Percentiles rank a stretch among this genome's conserved stretches.
These are phyloP conservation scores for Pammene aurita DNA, from an alignment of 2,888 invertebrate genomes.

Conservation along the genomic window DNA sequence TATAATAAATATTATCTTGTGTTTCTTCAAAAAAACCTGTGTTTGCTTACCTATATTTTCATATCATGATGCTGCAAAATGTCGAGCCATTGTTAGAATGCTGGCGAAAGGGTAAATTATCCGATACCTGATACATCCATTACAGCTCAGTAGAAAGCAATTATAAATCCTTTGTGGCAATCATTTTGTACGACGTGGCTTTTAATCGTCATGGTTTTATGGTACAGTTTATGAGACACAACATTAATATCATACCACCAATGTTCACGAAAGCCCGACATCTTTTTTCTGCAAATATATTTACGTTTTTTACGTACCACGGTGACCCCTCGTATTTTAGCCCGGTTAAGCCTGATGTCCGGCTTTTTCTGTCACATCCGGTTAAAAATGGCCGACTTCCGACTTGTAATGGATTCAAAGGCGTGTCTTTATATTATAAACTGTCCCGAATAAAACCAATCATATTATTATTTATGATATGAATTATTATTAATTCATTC, in stretches of 20 bases:
- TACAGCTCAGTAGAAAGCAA: constrained; percentile 25
- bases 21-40: neutral
- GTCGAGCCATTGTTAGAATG: neutral
- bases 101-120: constrained; percentile 17
- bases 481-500: too few relatives aligned
- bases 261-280: constrained; percentile 4
- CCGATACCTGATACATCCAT: constrained; percentile 24
- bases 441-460: neutral
- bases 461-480: neutral
- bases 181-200: constrained; percentile 1
- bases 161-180: constrained; percentile 32
- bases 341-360: constrained; percentile 38
- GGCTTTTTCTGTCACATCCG: constrained; percentile 34
- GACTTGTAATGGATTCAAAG: constrained; percentile 18
- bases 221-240: neutral
- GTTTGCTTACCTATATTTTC: neutral
- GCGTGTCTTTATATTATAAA: neutral
- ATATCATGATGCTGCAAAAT: constrained; percentile 9
- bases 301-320: constrained; percentile 5
- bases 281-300: constrained; percentile 26
- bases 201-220: constrained; percentile 8
- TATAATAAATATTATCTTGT: too few relatives aligned
- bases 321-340: constrained; percentile 22
- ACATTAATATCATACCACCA: neutral
- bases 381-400: constrained; percentile 33